Conservation (phyloP, 2,113 vertebrate species). For the Planiliza haematocheilus region DNA sequence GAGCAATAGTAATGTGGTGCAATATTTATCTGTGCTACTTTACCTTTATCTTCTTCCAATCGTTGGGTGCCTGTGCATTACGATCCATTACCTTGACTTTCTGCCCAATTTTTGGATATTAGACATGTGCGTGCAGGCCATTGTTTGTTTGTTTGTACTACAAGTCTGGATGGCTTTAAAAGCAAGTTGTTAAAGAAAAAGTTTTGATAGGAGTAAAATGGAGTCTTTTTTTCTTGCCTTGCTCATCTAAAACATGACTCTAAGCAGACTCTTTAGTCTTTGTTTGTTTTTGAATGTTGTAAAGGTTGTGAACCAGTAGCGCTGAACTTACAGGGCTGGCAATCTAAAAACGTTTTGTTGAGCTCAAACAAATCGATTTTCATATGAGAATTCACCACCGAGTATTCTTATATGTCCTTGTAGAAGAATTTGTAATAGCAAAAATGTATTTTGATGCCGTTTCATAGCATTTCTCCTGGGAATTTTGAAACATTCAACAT, state of each 20-base stretch:
- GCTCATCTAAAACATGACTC: constrained; percentile 42
- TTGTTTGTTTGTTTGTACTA: constrained; percentile 14
- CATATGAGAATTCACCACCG: not conserved
- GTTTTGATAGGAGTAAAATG: constrained; percentile 23
- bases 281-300: constrained; percentile 17
- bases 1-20: constrained; percentile 5
- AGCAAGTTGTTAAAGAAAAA: constrained; percentile 42
- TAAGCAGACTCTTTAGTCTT: constrained; percentile 28
- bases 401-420: constrained; percentile 8
- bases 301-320: constrained; percentile 20
- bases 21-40: constrained; percentile 38
- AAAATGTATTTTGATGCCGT: constrained; percentile 36
- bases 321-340: constrained; percentile 9
- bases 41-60: constrained; percentile 13
- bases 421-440: constrained; percentile 23
- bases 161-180: constrained; percentile 21
- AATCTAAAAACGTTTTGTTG: constrained; percentile 8
- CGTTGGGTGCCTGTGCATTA: constrained; percentile 39
- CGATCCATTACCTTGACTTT: not conserved
- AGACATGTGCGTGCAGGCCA: not conserved
- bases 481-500: constrained; percentile 25
- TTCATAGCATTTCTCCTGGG: constrained; percentile 6
- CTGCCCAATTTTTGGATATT: constrained; percentile 22
- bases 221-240: constrained; percentile 61
- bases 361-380: constrained; percentile 32